phyloP scores from a whole-genome alignment of 2,797 vertebrate genomes.

The Fistularia commersonii region DNA sequence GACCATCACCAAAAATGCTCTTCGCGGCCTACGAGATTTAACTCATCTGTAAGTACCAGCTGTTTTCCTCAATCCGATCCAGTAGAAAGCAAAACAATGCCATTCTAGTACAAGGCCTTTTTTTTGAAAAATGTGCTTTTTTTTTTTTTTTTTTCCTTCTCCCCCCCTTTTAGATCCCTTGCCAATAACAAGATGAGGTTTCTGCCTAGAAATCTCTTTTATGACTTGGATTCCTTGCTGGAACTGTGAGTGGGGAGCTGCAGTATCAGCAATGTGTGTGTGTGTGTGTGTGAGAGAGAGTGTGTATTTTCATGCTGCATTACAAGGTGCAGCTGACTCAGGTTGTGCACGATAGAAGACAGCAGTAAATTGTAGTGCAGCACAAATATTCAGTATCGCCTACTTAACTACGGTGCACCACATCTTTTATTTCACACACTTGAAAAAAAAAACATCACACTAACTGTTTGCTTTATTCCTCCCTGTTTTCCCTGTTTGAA shows the following conservation, averaged over 20 bases:
- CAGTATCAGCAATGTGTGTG: slow-evolving; percentile 42
- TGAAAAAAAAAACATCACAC: too few species aligned
- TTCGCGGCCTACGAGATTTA: slow-evolving; percentile 90
- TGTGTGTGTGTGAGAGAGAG: slow-evolving; percentile 22
- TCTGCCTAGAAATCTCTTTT: slow-evolving; percentile 90
- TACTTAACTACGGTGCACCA: background rate
- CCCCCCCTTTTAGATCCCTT: slow-evolving; percentile 80
- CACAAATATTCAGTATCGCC: background rate
- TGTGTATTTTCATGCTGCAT: slow-evolving; percentile 15
- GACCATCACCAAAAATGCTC: slow-evolving; percentile 87
- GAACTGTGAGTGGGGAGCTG: slow-evolving; percentile 89
- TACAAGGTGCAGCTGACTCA: slow-evolving; percentile 50
- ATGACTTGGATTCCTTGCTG: slow-evolving; percentile 92
- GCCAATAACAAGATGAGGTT: slow-evolving; percentile 92
- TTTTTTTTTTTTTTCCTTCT: slow-evolving; percentile 8
- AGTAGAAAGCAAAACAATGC: background rate
- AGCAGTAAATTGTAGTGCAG: slow-evolving; percentile 4
- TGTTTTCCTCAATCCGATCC: background rate
- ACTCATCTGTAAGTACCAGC: slow-evolving; percentile 91
- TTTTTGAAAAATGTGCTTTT: slow-evolving; percentile 1
- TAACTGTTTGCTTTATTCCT: too few species aligned
- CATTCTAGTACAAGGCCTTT: slow-evolving; percentile 1
- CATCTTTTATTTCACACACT: too few species aligned
- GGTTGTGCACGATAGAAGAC: slow-evolving; percentile 19
- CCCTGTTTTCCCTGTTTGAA: too few species aligned